Percentiles rank a stretch among this genome's conserved stretches.
phyloP scores from a whole-genome alignment of 2,113 vertebrate species.

The Ornithorhynchus anatinus region DNA sequence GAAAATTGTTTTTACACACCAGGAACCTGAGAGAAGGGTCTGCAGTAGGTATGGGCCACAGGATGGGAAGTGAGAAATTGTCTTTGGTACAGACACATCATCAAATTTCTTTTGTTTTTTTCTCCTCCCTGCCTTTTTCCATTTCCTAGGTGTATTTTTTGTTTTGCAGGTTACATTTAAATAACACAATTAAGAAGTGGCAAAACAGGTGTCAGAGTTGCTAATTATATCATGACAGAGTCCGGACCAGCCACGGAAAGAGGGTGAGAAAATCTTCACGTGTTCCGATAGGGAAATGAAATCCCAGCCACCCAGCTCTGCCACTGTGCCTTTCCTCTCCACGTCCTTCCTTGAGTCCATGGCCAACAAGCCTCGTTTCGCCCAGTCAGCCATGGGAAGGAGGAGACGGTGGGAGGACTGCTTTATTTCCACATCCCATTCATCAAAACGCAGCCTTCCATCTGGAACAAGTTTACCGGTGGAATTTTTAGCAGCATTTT shows the following conservation, averaged over 20 bases:
- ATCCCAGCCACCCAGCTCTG: background rate
- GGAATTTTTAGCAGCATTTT: slow-evolving; percentile 33
- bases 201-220: slow-evolving; percentile 54
- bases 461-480: slow-evolving; percentile 38
- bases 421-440: slow-evolving; percentile 40
- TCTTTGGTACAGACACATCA: too few species aligned
- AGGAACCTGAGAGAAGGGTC: too few species aligned
- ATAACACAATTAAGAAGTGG: slow-evolving; percentile 60
- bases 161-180: slow-evolving; percentile 52
- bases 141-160: slow-evolving; percentile 50
- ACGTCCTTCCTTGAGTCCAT: background rate
- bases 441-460: slow-evolving; percentile 25
- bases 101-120: too few species aligned
- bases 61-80: too few species aligned
- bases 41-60: too few species aligned
- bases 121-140: too few species aligned
- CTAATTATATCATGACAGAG: slow-evolving; percentile 58
- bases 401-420: slow-evolving; percentile 8
- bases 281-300: slow-evolving; percentile 31
- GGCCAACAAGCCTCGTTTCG: background rate
- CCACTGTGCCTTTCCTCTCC: background rate
- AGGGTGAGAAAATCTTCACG: slow-evolving; percentile 23
- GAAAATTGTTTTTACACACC: too few species aligned
- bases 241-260: slow-evolving; percentile 24
- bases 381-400: background rate